Evolutionary conservation across 2,888 invertebrate genomes (phyloP).

Genomic region (Eledona agricola): DNA sequence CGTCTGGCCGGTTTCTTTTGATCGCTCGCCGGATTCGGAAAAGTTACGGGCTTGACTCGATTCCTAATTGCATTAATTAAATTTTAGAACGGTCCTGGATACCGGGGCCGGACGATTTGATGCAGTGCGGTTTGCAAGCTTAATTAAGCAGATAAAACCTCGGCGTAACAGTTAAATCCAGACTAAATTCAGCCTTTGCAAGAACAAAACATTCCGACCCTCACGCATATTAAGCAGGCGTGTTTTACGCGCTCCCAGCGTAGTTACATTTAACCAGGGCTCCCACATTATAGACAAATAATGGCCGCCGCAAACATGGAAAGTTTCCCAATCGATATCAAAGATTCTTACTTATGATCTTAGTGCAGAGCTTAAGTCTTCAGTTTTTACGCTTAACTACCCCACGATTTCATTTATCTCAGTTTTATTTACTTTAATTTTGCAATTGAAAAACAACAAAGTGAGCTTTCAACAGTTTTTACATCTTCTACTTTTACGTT

Average conservation of each 20-base stretch:
- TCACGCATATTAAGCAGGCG: slow-evolving; percentile 12
- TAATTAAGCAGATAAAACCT: slow-evolving; percentile 23
- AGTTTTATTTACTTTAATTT: too few species aligned
- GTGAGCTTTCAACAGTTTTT: too few species aligned
- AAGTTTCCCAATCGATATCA: background rate
- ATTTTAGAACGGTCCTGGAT: slow-evolving; percentile 2
- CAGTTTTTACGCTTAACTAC: too few species aligned
- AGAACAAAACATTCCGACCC: slow-evolving; percentile 20
- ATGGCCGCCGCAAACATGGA: background rate
- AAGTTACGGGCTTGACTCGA: too few species aligned
- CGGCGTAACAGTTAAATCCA: slow-evolving; percentile 19
- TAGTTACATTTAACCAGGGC: background rate
- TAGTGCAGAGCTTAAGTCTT: too few species aligned
- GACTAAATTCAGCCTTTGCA: slow-evolving; percentile 7
- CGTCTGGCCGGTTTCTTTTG: background rate
- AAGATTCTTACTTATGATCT: too few species aligned
- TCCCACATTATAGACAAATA: background rate
- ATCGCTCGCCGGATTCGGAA: background rate
- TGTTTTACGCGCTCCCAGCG: background rate
- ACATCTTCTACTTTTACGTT: too few species aligned
- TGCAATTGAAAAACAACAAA: too few species aligned
- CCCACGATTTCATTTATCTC: too few species aligned
- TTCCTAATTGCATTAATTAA: slow-evolving; percentile 12
- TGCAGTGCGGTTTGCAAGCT: slow-evolving; percentile 11
- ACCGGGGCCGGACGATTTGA: slow-evolving; percentile 14